phyloP scores from a whole-genome alignment of 2,797 vertebrate species.

The Artibeus jamaicensis region DNA sequence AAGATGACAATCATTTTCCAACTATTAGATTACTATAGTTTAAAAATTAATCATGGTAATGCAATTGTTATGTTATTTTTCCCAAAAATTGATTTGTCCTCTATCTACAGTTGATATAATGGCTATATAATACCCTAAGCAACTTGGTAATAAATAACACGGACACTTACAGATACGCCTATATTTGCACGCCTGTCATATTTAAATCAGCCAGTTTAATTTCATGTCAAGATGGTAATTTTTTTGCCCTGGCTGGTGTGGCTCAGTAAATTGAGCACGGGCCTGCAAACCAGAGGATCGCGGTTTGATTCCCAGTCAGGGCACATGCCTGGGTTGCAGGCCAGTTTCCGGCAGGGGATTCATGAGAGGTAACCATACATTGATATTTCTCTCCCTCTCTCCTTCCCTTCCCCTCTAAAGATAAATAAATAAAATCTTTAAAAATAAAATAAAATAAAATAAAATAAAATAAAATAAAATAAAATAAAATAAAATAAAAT shows the following conservation, averaged over 20 bases:
- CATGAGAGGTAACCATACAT: too few relatives aligned
- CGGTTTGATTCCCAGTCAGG: too few relatives aligned
- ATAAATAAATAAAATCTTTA: too few relatives aligned
- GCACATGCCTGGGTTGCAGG: too few relatives aligned
- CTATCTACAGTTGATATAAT: not conserved
- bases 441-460: too few relatives aligned
- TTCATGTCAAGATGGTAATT: not conserved
- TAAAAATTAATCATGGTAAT: not conserved
- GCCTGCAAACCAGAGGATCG: too few relatives aligned
- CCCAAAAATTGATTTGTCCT: not conserved
- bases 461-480: too few relatives aligned
- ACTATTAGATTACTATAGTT: not conserved
- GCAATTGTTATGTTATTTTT: not conserved
- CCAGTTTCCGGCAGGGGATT: too few relatives aligned
- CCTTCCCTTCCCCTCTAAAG: too few relatives aligned
- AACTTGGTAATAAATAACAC: not conserved
- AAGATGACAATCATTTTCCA: not conserved
- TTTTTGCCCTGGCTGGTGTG: not conserved
- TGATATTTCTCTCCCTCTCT: too few relatives aligned
- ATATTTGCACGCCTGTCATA: not conserved
- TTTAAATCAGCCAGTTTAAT: slow-evolving; percentile 5
- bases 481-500: too few relatives aligned
- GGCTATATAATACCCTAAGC: not conserved
- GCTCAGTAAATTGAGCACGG: too few relatives aligned
- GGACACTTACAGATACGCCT: not conserved